Evolutionary conservation across 2,797 vertebrate genomes (phyloP).

Genomic region (Sebastes hopkinsi): DNA sequence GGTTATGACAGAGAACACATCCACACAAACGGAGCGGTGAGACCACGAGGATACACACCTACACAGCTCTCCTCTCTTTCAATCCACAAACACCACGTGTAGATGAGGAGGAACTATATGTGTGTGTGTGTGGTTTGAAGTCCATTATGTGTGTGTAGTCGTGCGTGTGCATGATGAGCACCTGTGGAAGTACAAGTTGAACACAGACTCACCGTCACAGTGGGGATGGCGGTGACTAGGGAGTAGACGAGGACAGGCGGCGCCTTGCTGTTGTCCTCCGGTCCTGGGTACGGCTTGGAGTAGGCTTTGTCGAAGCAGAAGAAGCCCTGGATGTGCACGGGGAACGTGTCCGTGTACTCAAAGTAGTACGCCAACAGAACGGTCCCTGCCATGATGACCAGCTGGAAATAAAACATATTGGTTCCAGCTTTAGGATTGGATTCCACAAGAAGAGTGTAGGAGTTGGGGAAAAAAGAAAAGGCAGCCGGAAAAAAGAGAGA

Average conservation of each 20-base stretch:
- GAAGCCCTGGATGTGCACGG: conserved; percentile 92
- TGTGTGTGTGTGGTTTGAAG: background rate
- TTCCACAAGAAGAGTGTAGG: conserved; percentile 41
- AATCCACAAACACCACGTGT: conserved; percentile 66
- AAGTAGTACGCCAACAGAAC: conserved; percentile 93
- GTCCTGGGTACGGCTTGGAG: conserved; percentile 90
- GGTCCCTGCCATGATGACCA: conserved; percentile 91
- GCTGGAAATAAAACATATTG: conserved; percentile 86
- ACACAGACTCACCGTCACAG: conserved; percentile 85
- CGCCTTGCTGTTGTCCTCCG: conserved; percentile 89
- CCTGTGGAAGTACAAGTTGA: conserved; percentile 59
- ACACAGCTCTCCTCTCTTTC: conserved; percentile 59
- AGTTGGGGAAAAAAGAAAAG: conserved; percentile 43
- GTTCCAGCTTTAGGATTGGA: conserved; percentile 65
- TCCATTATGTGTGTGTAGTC: background rate
- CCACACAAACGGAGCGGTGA: conserved; percentile 64
- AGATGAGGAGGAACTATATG: conserved; percentile 27
- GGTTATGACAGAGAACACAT: conserved; percentile 70
- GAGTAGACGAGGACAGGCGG: conserved; percentile 92
- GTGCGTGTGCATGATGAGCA: conserved; percentile 18
- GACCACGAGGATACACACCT: conserved; percentile 76
- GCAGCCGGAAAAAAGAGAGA: conserved; percentile 11
- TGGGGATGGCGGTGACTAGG: conserved; percentile 90
- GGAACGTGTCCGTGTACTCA: conserved; percentile 94
- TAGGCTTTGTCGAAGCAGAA: conserved; percentile 92